Evolutionary conservation across 2,888 invertebrate genomes (phyloP), one percentile per base, ranked within the genome.

Genomic region (Drosophila multiciliata): DNA sequence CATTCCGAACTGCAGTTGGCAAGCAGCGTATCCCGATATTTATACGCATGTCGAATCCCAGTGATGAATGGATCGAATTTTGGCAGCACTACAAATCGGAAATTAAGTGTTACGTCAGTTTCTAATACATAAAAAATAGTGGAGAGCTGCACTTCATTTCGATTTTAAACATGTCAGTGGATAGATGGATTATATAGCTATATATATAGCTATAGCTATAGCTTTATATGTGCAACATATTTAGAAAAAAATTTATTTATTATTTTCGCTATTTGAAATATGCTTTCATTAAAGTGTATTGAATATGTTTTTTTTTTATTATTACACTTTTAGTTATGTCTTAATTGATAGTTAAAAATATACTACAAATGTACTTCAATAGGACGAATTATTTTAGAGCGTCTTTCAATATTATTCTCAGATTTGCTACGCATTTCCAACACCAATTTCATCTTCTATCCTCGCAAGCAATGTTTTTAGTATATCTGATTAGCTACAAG

Each of bases 1-100:
- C 91, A 92, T 65, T 93, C 93, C 29, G 93, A 92, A 69, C 92
- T 93, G 85, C 93, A 93, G 83, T 93, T 93, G 79, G 92, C 92
- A 75, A 92, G 75, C 69, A 93, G 84, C 74, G 90, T 91, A 82
- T 93, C 93, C 65, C 92, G 92, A 79, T 92, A 92, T 88, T 90
- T 90, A 77, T 93, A 93, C n/a, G 88, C 80, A 66, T 87, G 87
- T 74, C 84, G 82, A 20, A 92, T 78, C 55, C 93, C 93, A 69
- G 87, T 89, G 73, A 93, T 93, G 74, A 87, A 88, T 62, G 93
- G 93, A 86, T 92, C 92, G 71, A 89, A 89, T 87, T 92, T 92
- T 32, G 93, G 93, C 60, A 93, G 74, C 63, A 93, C 93, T 93
- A 88, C 59, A 90, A 75, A 69, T 26, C n/a, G 17, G 20, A 35